Conservation (phyloP, 2,113 vertebrate genomes). For the Phaethon lepturus region DNA sequence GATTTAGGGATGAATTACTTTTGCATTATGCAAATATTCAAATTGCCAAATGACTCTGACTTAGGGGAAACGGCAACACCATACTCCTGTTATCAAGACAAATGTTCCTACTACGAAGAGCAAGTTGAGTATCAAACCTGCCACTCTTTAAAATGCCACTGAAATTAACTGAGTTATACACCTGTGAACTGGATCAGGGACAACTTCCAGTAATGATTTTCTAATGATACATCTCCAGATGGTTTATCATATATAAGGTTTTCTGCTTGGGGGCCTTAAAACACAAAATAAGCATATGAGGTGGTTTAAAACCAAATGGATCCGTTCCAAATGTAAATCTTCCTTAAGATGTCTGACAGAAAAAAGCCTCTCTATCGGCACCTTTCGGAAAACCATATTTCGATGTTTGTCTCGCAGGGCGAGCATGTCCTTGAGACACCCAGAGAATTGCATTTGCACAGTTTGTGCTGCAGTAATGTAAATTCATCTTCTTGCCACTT, state of each 20-base stretch:
- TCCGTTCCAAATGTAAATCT: slow-evolving; percentile 16
- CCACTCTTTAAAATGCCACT: background rate
- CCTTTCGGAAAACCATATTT: background rate
- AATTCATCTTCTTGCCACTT: slow-evolving; percentile 4
- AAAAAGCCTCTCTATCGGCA: background rate
- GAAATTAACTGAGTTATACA: slow-evolving; percentile 24
- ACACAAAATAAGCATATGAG: background rate
- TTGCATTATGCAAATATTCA: background rate
- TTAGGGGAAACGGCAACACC: background rate
- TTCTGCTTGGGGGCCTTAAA: background rate
- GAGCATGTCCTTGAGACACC: background rate
- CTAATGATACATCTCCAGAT: slow-evolving; percentile 16
- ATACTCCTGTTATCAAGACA: background rate
- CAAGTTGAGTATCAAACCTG: background rate
- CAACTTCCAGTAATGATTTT: slow-evolving; percentile 11
- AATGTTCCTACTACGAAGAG: background rate
- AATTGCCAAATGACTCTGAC: background rate
- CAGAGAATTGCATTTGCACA: background rate
- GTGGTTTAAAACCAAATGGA: background rate
- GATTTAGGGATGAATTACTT: background rate
- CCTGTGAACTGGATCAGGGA: background rate
- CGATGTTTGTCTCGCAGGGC: slow-evolving; percentile 2
- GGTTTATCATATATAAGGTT: background rate
- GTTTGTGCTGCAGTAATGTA: background rate
- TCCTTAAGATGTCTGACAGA: background rate